A percentile compares a stretch with the other conserved stretches of the same genome.
phyloP scores from a whole-genome alignment of 2,113 vertebrate species.

The Boleophthalmus pectinirostris region DNA sequence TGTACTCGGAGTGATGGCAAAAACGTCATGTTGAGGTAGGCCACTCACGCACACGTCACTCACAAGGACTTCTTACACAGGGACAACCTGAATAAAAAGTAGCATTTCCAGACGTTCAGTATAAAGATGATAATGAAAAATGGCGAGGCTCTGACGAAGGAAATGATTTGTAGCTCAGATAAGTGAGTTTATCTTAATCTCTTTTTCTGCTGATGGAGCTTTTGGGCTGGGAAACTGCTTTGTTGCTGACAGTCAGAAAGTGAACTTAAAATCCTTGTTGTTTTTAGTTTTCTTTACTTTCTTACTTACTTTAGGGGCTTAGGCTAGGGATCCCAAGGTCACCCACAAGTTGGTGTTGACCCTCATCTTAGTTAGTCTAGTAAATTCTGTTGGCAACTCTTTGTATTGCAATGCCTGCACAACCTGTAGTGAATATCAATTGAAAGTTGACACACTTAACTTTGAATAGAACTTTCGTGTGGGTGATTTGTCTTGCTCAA shows the following conservation, averaged over 20 bases:
- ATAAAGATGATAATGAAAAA: conserved; percentile 41
- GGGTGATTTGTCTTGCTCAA: too few species aligned
- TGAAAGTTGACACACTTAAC: too few species aligned
- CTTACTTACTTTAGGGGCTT: too few species aligned
- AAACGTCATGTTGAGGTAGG: conserved; percentile 86
- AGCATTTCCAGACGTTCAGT: conserved; percentile 24
- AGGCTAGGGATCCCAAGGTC: neutral
- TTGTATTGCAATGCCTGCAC: too few species aligned
- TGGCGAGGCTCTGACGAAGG: conserved; percentile 18
- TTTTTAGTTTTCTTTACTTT: neutral
- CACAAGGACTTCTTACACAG: conserved; percentile 5
- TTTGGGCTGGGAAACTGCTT: conserved; percentile 20
- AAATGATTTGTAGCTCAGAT: conserved; percentile 20
- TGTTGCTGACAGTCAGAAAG: conserved; percentile 20
- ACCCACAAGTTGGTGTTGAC: neutral
- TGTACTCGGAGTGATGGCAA: conserved; percentile 88
- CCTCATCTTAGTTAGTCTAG: neutral
- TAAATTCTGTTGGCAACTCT: neutral
- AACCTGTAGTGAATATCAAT: neutral
- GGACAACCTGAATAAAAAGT: conserved; percentile 2
- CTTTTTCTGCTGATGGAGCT: conserved; percentile 18
- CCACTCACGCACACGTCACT: conserved; percentile 11
- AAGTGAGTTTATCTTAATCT: conserved; percentile 43
- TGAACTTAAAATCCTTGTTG: conserved; percentile 14
- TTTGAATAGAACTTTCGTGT: too few species aligned